Conservation (phyloP, 2,888 invertebrate genomes). For the Lysandra coridon region DNA sequence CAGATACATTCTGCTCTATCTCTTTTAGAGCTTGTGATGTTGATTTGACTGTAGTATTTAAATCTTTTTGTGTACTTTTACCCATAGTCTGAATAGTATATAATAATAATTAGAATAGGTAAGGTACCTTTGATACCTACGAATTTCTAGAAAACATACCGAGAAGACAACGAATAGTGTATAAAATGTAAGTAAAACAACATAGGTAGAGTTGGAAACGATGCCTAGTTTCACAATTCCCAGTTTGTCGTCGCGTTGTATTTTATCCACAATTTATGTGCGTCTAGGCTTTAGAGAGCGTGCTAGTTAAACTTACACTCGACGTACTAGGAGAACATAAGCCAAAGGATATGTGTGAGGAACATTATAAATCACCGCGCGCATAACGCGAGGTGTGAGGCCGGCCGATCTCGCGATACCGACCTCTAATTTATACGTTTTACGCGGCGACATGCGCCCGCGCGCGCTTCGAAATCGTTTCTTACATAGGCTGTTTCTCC, state of each 20-base stretch:
- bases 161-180: not conserved
- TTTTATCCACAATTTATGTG: conserved; percentile 19
- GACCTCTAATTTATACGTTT: conserved; percentile 76
- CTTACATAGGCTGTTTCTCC: conserved; percentile 53
- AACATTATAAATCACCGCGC: conserved; percentile 66
- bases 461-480: conserved; percentile 53
- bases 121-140: not conserved
- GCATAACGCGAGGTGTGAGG: conserved; percentile 80
- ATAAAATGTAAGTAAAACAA: not conserved
- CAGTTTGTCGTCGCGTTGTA: conserved; percentile 17
- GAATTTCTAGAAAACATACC: not conserved
- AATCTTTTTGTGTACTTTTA: conserved; percentile 35
- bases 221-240: not conserved
- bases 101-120: not conserved
- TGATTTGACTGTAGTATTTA: conserved; percentile 13
- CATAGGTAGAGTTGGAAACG: not conserved
- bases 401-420: conserved; percentile 74
- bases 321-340: conserved; percentile 62
- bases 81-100: conserved; percentile 51
- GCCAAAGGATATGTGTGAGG: conserved; percentile 54
- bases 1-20: conserved; percentile 47
- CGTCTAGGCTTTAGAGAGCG: conserved; percentile 26
- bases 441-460: conserved; percentile 75
- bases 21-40: conserved; percentile 33
- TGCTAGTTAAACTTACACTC: conserved; percentile 34